Evolutionary conservation across 2,113 vertebrate genomes (phyloP).

Genomic region (Raja brachyura): DNA sequence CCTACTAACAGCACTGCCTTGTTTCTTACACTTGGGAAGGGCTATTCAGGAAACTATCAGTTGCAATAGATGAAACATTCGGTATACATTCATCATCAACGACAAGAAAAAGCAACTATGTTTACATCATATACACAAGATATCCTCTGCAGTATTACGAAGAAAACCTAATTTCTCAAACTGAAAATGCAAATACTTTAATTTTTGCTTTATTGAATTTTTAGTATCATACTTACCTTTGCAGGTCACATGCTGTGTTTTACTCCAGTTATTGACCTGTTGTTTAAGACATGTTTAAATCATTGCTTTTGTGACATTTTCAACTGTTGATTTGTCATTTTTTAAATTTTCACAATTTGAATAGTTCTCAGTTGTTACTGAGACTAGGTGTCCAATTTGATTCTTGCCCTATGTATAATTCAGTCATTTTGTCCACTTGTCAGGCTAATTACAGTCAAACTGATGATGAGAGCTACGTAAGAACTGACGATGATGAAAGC

Average conservation of each 20-base stretch:
- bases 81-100: neutral
- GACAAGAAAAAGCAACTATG: neutral
- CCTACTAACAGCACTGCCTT: neutral
- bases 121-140: neutral
- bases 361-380: neutral
- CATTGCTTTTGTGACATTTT: neutral
- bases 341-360: neutral
- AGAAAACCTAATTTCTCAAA: neutral
- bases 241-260: neutral
- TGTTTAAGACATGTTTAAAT: neutral
- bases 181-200: neutral
- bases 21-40: neutral
- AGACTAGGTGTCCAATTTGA: neutral
- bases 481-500: constrained; percentile 57
- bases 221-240: neutral
- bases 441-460: constrained; percentile 67
- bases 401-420: neutral
- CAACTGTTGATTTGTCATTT: neutral
- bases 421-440: constrained; percentile 40
- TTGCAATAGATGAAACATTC: neutral
- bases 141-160: neutral
- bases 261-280: neutral
- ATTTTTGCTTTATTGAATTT: neutral
- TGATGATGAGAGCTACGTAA: constrained; percentile 57
- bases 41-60: no score